Conservation (phyloP, 2,888 invertebrate species). For the Hirtodrosophila histrioides region DNA sequence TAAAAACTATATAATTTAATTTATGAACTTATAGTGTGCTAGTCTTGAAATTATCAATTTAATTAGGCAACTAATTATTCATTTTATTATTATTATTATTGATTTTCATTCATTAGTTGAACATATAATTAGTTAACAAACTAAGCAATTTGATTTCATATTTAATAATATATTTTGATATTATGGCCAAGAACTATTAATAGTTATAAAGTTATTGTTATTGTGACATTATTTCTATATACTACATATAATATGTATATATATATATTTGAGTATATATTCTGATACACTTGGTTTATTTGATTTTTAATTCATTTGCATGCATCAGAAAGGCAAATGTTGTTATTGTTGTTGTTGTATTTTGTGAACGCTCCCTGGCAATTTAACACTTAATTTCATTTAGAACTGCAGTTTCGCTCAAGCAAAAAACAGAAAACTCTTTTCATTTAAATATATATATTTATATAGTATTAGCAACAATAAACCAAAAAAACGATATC, state of each 20-base stretch:
- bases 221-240: no score
- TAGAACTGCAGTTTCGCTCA: constrained; percentile 22
- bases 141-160: constrained; percentile 16
- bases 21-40: no score
- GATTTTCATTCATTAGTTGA: constrained; percentile 42
- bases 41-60: no score
- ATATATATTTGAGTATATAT: constrained; percentile 1
- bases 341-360: constrained; percentile 21
- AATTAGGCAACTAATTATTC: background rate
- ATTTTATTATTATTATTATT: constrained; percentile 1
- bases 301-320: constrained; percentile 55
- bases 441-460: constrained; percentile 15
- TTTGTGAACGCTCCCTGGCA: constrained; percentile 45
- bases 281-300: background rate
- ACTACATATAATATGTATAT: background rate
- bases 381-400: constrained; percentile 68
- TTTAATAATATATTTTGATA: constrained; percentile 40
- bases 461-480: constrained; percentile 3
- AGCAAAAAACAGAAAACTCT: constrained; percentile 36
- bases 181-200: constrained; percentile 44
- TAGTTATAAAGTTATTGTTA: constrained; percentile 28
- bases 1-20: no score
- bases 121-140: constrained; percentile 56
- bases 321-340: constrained; percentile 40
- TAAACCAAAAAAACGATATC: constrained; percentile 10